phyloP scores from a whole-genome alignment of 2,113 vertebrate genomes.

The Hydrolagus affinis region DNA sequence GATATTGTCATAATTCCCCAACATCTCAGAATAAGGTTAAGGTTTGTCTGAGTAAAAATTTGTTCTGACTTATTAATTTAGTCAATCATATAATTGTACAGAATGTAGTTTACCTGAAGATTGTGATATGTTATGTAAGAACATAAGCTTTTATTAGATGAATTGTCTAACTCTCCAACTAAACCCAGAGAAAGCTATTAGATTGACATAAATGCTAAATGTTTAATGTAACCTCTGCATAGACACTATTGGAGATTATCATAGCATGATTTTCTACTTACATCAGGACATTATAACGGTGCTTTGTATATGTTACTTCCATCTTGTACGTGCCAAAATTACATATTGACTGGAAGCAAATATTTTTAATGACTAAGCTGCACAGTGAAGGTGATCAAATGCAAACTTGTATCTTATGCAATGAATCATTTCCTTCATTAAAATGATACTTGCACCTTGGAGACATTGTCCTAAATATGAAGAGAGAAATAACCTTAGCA shows the following conservation, averaged over 20 bases:
- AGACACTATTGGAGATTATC: neutral
- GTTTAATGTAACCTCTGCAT: neutral
- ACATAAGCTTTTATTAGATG: no score
- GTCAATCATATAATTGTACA: no score
- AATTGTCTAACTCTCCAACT: neutral
- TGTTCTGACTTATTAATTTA: no score
- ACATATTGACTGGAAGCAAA: neutral
- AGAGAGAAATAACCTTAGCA: neutral
- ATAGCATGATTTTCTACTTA: neutral
- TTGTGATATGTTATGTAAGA: no score
- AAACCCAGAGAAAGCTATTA: neutral
- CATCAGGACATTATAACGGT: neutral
- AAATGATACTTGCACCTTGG: neutral
- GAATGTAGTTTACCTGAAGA: no score
- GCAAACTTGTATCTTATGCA: neutral
- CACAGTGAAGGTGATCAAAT: neutral
- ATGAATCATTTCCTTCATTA: neutral
- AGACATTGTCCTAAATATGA: neutral
- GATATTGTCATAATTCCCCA: no score
- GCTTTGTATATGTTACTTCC: neutral
- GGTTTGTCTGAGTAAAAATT: no score
- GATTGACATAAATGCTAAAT: neutral
- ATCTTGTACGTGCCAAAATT: neutral
- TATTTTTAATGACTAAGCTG: neutral
- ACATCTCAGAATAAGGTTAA: no score